Evolutionary conservation across 2,888 invertebrate species (phyloP).

Genomic region (Gryllus longicercus): DNA sequence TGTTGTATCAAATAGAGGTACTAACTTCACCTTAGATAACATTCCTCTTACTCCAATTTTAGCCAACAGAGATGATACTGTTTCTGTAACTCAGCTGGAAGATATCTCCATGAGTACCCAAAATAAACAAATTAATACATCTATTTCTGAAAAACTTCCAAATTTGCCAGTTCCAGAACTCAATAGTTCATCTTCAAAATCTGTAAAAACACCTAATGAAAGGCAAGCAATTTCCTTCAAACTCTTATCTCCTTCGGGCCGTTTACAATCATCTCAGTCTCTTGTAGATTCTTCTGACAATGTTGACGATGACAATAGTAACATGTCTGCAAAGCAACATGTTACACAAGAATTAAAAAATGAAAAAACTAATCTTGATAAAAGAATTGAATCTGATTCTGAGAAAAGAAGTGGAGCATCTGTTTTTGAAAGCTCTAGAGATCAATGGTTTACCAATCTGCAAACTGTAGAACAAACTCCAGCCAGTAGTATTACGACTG

Average conservation of each 20-base stretch:
- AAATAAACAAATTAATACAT: not conserved
- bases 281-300: slow-evolving; percentile 20
- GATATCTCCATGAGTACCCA: not conserved
- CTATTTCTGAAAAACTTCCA: not conserved
- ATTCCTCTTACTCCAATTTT: slow-evolving; percentile 32
- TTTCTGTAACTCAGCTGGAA: not conserved
- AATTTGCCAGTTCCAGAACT: not conserved
- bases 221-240: slow-evolving; percentile 33
- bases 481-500: not conserved
- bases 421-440: not conserved
- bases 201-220: slow-evolving; percentile 23
- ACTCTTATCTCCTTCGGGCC: slow-evolving; percentile 28
- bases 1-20: not conserved
- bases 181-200: slow-evolving; percentile 19
- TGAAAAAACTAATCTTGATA: not conserved
- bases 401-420: not conserved
- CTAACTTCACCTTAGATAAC: slow-evolving; percentile 26
- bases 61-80: not conserved
- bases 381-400: not conserved
- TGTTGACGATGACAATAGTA: not conserved
- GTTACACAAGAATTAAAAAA: slow-evolving; percentile 5
- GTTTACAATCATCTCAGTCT: slow-evolving; percentile 21
- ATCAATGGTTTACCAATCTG: not conserved
- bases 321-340: not conserved
- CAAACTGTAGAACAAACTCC: not conserved